Evolutionary conservation across 2,797 vertebrate genomes (phyloP).

Genomic region (Tangara arthus): DNA sequence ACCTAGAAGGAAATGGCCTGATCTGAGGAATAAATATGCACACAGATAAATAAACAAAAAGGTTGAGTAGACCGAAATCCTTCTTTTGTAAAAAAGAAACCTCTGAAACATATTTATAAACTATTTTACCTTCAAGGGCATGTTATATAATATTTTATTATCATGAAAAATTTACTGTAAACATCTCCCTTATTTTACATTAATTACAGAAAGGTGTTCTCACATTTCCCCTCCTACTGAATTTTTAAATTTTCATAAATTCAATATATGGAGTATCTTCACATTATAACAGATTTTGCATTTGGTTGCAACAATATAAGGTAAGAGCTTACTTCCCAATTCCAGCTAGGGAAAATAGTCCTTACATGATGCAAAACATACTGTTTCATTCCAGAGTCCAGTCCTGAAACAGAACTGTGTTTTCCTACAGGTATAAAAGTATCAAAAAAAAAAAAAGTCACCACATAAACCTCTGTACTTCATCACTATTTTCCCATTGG

Average conservation of each 20-base stretch:
- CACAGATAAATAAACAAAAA: neutral
- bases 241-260: neutral
- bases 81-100: neutral
- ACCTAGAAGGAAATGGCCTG: neutral
- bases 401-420: neutral
- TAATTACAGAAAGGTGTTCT: neutral
- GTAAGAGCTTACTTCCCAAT: neutral
- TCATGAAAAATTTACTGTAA: neutral
- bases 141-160: neutral
- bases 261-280: neutral
- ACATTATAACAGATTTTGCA: neutral
- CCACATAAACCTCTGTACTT: slow-evolving; percentile 97
- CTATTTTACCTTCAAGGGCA: neutral
- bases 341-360: neutral
- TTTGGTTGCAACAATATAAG: neutral
- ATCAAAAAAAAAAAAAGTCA: slow-evolving; percentile 36
- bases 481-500: slow-evolving; percentile 84
- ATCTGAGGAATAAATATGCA: neutral
- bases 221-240: neutral
- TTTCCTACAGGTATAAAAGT: neutral
- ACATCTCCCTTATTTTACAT: slow-evolving; percentile 28
- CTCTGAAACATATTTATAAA: neutral
- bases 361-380: neutral
- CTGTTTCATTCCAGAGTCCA: neutral
- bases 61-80: neutral